phyloP scores from a whole-genome alignment of 2,113 vertebrate genomes.

The Eulacestoma nigropectus region DNA sequence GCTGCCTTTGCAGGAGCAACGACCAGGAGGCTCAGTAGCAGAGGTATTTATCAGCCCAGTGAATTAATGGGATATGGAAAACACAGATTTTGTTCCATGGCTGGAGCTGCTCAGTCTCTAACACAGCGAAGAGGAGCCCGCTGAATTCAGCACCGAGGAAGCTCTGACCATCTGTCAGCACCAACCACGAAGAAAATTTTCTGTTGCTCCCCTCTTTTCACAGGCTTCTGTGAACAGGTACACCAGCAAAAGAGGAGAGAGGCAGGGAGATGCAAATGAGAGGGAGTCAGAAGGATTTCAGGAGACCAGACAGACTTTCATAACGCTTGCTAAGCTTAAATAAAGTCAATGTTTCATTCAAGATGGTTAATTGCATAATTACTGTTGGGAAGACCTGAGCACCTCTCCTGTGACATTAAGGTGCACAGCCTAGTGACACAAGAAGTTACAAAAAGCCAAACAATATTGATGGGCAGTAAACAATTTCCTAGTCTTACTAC shows the following conservation, averaged over 20 bases:
- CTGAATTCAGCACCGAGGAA: not conserved
- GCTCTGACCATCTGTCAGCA: not conserved
- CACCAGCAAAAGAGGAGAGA: slow-evolving; percentile 33
- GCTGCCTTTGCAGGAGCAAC: not conserved
- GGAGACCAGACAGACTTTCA: not conserved
- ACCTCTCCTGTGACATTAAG: not conserved
- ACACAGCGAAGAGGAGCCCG: not conserved
- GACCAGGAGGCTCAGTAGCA: not conserved
- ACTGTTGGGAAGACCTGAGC: not conserved
- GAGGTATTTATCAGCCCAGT: not conserved
- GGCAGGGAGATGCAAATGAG: slow-evolving; percentile 2
- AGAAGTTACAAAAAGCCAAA: not conserved
- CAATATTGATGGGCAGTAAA: not conserved
- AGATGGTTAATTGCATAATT: slow-evolving; percentile 46
- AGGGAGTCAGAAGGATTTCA: not conserved
- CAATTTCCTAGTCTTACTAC: not conserved
- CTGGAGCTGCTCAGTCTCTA: not conserved
- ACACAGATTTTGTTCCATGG: not conserved
- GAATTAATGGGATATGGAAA: not conserved
- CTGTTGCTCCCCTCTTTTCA: not conserved
- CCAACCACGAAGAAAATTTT: not conserved
- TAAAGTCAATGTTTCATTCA: not conserved
- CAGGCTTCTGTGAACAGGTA: not conserved
- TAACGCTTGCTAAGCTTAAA: not conserved
- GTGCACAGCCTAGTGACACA: not conserved